Base-by-base conservation (phyloP, 53 echinoderm and acorn worm species). In the Antedon mediterranea region DNA sequence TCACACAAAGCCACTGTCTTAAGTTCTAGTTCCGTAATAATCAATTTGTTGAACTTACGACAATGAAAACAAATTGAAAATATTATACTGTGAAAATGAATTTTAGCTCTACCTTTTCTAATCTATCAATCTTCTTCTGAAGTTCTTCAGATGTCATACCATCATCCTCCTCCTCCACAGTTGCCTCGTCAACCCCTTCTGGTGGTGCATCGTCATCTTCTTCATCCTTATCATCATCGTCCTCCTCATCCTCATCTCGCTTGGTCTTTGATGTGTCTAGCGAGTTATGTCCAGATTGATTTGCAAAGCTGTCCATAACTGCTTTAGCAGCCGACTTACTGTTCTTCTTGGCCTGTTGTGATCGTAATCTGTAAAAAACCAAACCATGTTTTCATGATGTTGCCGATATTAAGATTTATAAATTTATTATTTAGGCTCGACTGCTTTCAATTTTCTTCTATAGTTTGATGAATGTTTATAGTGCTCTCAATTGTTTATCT, bases 31-130 rank as follows among this genome's bases (percentile, higher is more conserved):
- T n/a, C n/a, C n/a, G n/a, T n/a, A n/a, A n/a, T n/a, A n/a, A n/a
- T n/a, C n/a, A n/a, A n/a, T n/a, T n/a, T n/a, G n/a, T n/a, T n/a
- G n/a, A n/a, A n/a, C n/a, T n/a, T n/a, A n/a, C n/a, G n/a, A n/a
- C n/a, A n/a, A n/a, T n/a, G n/a, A n/a, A n/a, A n/a, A n/a, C n/a
- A n/a, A n/a, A n/a, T n/a, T n/a, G n/a, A n/a, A n/a, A n/a, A n/a
- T n/a, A n/a, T n/a, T n/a, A n/a, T n/a, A n/a, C n/a, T n/a, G n/a
- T n/a, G n/a, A n/a, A n/a, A n/a, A n/a, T n/a, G n/a, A n/a, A n/a
- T n/a, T n/a, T n/a, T n/a, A n/a, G n/a, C n/a, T n/a, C n/a, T n/a
- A 94, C 97, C 88, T 91, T 95, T 26, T 87, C 78, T 9, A 95
- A 78, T 78, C 76, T 89, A 70, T 95, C 98, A 75, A 98, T 98